Conservation (phyloP, 2,888 invertebrate species). For the Ephialtes manifestator region DNA sequence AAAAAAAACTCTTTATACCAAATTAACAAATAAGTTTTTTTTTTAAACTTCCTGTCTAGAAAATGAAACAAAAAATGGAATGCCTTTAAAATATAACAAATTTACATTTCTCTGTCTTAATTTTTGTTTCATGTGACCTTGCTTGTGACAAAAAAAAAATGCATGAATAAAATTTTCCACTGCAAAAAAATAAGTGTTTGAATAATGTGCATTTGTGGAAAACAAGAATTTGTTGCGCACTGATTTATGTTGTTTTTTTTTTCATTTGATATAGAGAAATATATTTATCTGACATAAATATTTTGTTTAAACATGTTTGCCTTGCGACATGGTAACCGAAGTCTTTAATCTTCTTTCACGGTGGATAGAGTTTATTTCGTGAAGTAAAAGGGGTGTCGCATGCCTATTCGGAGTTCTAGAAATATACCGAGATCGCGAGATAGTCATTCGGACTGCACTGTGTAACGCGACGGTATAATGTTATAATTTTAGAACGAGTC, state of each 20-base stretch:
- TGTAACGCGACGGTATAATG: slow-evolving; percentile 60
- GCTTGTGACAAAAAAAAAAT: background rate
- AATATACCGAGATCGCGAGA: slow-evolving; percentile 65
- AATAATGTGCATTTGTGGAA: background rate
- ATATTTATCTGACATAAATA: background rate
- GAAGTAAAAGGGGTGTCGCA: slow-evolving; percentile 21
- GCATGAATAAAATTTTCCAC: background rate
- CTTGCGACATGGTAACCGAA: background rate
- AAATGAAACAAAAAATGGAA: too few species aligned
- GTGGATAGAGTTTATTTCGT: background rate
- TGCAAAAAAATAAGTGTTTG: background rate
- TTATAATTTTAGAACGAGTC: slow-evolving; percentile 72
- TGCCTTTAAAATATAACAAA: too few species aligned
- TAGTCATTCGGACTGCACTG: slow-evolving; percentile 59
- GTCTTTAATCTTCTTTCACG: background rate
- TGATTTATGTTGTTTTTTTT: slow-evolving; percentile 1
- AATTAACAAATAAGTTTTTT: too few species aligned
- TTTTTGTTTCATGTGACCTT: background rate
- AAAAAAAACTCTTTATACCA: too few species aligned
- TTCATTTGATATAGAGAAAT: background rate
- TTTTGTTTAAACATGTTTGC: background rate
- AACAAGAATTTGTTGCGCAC: background rate
- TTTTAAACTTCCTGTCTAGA: too few species aligned
- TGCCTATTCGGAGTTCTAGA: slow-evolving; percentile 62
- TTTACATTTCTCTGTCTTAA: background rate